Evolutionary conservation across 2,797 vertebrate species (phyloP).

Genomic region (Parauchenoglanis punctatus): DNA sequence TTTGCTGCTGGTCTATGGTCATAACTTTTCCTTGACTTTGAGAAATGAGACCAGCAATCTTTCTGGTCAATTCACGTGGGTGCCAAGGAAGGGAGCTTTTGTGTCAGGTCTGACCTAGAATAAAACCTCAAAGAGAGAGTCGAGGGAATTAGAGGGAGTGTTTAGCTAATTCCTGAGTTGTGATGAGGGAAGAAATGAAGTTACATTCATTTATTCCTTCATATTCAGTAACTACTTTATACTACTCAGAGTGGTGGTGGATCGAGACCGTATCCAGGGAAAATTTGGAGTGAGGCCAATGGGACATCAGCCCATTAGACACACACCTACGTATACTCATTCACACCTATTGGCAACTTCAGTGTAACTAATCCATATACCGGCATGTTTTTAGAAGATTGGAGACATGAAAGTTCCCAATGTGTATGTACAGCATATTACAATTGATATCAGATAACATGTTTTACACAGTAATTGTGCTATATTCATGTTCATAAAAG

Average conservation of each 20-base stretch:
- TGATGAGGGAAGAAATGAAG: background rate
- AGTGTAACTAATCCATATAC: background rate
- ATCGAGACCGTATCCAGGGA: background rate
- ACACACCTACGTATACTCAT: background rate
- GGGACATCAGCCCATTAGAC: background rate
- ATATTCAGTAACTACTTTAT: background rate
- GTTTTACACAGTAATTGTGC: background rate
- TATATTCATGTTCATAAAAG: background rate
- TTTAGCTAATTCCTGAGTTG: background rate
- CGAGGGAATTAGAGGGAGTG: background rate
- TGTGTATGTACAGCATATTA: background rate
- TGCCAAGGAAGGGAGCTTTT: background rate
- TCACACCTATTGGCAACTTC: background rate
- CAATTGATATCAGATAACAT: background rate
- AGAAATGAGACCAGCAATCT: constrained; percentile 12
- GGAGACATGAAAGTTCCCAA: background rate
- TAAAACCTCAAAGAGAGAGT: background rate
- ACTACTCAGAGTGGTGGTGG: background rate
- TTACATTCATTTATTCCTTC: background rate
- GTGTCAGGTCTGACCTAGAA: background rate
- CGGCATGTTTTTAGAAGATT: background rate
- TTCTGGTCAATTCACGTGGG: background rate
- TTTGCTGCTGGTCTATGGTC: background rate
- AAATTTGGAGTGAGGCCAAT: background rate
- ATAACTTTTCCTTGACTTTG: background rate